Evolutionary conservation across 2,113 vertebrate species (phyloP), one percentile per base, ranked within the genome.

Genomic region (Colossoma macropomum): DNA sequence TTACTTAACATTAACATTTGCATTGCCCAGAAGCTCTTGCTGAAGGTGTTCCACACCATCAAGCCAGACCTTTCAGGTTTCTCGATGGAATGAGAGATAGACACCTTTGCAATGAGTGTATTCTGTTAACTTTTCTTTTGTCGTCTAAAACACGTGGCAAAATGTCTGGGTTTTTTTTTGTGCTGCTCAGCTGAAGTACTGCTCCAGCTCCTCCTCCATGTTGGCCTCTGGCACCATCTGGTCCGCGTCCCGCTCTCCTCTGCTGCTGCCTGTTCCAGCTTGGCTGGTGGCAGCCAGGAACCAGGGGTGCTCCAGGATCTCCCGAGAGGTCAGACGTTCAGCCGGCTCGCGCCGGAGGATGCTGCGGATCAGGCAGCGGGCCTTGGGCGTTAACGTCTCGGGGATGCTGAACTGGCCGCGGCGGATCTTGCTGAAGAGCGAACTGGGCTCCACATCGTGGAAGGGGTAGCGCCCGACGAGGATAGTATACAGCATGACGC

Each of bases 401-500:
- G 98, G 98, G 94, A 99, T 96, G 96, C 95, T 99, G 93, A 99
- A 99, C 92, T 99, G 98, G 92, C 98, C 98, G 2, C 98, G 93
- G 62, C 98, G 97, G 92, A 99, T 99, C 93, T 99, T 99, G 92
- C 97, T 98, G 93, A 99, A 99, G 89, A 99, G 95, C 11, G 97
- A 98, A 85, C 97, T 95, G 54, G 98, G 98, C 90, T 99, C 98
- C 82, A 98, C 96, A 88, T 99, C 98, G 87, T 99, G 98, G 93
- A 99, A 99, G 66, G 98, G 98, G 90, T 99, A 99, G 85, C 98
- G 97, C 87, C 98, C 98, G 73, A 99, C 97, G 19, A 99, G 92
- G 95, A 99, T 99, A 89, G 98, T 99, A 81, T 99, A 99, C 38
- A 99, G 97, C 98, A 99, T 99, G 90, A 99, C 97, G 11, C 98